Evolutionary conservation across 2,888 invertebrate species (phyloP), one percentile per base, ranked within the genome.

Genomic region (Lasioglossum lativentre): DNA sequence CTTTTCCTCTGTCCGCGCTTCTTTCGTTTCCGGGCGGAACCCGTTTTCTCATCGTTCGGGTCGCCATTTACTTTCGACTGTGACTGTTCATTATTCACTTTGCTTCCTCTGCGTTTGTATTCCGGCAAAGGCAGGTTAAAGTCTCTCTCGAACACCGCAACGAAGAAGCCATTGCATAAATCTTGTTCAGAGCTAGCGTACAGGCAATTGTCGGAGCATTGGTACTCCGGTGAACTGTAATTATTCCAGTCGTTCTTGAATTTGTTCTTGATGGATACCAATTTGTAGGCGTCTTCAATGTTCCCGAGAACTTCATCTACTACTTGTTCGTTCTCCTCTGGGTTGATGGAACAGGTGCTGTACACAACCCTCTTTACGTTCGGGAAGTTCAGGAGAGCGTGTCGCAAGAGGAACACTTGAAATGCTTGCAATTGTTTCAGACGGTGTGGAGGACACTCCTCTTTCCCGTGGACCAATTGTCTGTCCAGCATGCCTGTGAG

Each of bases 261-360:
- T 6, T 96, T 93, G 75, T 96, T 96, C 88, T 96, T 96, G 0
- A 96, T 96, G 84, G 97, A 96, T 59, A 97, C 96, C 1, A 98
- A 95, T 88, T 96, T 96, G 95, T 97, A 98, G 2, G 93, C 86
- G 6, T 92, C 84, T 14, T 90, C 90, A 19, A 94, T 77, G 66
- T 91, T 96, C 89, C 87, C 95, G 95, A 90, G 95, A 6, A 97
- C 97, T 93, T 97, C 97, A 23, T 97, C 96, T 1, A 99, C 96
- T 0, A 99, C 99, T 90, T 97, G 96, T 95, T 99, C 99, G 94
- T 99, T 99, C 96, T 99, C 99, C 95, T 98, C 97, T 0, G 97
- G 96, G 94, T 98, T 96, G 16, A 98, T 93, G 0, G 99, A 99
- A 93, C 99, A 99, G 0, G 99, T 99, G 63, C 99, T 99, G 95